Base-by-base conservation (phyloP, 1,140 invertebrate species). In the Drosophila ohnishii region DNA sequence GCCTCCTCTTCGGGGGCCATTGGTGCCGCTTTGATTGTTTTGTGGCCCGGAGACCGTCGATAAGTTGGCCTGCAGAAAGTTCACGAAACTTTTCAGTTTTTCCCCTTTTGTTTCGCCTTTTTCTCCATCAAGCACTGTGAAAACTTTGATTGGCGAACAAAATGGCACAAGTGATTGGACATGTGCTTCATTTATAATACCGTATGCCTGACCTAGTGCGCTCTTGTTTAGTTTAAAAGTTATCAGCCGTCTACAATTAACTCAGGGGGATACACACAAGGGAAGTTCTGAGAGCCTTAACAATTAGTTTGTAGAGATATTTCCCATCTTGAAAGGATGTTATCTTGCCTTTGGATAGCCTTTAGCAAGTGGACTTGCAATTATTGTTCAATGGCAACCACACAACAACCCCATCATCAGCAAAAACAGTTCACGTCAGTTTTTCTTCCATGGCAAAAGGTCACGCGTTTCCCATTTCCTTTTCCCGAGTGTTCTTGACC, bases 1-100 rank as follows among this genome's bases (percentile, higher is more conserved):
- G 19, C n/a, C 22, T 5, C 13, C 22, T 19, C 34, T 44, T 40
- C 42, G 8, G 51, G 51, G 60, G 44, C 40, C 72, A 51, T 63
- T 69, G 75, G 64, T 60, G 40, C 45, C 50, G 58, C 44, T 80
- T 81, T 87, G 84, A 87, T 87, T 87, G 84, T 80, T 88, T 87
- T 80, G 83, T 50, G 83, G 62, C 66, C 65, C 60, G 48, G 61
- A 60, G 71, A 62, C 59, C 64, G 65, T 67, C 60, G 78, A 78
- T 64, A 63, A 67, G 59, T 69, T 86, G 51, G 48, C 74, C 61
- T 64, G 59, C 66, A 71, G 61, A 71, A 63, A 76, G 65, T 71
- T 71, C 50, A 51, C 30, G 13, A 28, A 70, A 69, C 60, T 75
- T 75, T 75, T 56, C 51, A 64, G 56, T 73, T 37, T 32, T 58